Evolutionary conservation across 2,888 invertebrate species (phyloP), one percentile per base, ranked within the genome.

Genomic region (Drosophila sordidula): DNA sequence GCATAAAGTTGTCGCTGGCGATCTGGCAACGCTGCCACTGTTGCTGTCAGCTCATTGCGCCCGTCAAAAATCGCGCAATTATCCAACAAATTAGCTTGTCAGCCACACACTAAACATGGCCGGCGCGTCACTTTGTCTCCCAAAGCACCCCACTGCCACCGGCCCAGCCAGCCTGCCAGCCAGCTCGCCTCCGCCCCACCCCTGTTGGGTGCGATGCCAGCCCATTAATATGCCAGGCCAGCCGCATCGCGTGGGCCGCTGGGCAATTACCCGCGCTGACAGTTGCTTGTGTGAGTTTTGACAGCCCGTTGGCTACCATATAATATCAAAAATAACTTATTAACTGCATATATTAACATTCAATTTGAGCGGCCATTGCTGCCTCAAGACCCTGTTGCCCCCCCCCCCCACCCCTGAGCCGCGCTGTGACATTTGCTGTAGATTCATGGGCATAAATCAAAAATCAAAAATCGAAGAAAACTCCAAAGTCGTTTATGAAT

Each of bases 401-500:
- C 11, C 9, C 29, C 29, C 11, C 14, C 18, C 25, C 49, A 25
- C 8, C 5, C 29, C 16, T 14, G 3, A 8, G 39, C 44, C 39
- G 18, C 44, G 54, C 59, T 57, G 75, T 75, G 90, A 91, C 91
- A 91, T 90, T 91, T 90, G 68, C 42, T 81, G 87, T 81, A 76
- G 87, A 90, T 88, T 83, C 85, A 76, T 76, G 89, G 79, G 83
- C 86, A 91, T 91, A 91, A 91, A 91, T 91, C 91, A 91, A 90
- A 89, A 87, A 91, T 91, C 91, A 91, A 90, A 89, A 87, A 77
- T 78, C 70, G 71, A 75, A 75, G 79, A 74, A 78, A 86, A 70
- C 75, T 64, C 80, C 61, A 73, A 69, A 80, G 68, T 75, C 87
- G 89, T 67, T 85, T 88, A 83, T 87, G 87, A 88, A 85, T 84